Evolutionary conservation across 2,888 invertebrate genomes (phyloP).

Genomic region (Oscheius myriophilus): DNA sequence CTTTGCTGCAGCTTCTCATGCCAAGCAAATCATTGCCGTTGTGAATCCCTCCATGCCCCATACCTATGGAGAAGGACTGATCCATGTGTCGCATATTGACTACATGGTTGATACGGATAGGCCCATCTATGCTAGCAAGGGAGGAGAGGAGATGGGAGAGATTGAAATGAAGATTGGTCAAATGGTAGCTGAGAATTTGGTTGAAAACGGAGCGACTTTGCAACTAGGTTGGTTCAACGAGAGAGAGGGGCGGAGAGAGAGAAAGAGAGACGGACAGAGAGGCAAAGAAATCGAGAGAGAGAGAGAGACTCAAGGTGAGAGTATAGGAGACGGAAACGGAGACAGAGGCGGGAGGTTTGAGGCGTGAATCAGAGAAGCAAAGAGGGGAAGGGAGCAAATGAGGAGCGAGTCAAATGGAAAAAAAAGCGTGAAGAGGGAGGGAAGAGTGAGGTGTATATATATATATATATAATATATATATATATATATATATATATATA

Average conservation of each 20-base stretch:
- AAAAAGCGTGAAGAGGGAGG: no score
- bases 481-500: no score
- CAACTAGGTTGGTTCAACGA: slow-evolving; percentile 78
- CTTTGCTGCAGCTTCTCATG: slow-evolving; percentile 83
- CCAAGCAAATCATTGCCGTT: slow-evolving; percentile 82
- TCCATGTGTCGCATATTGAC: slow-evolving; percentile 91
- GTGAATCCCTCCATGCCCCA: slow-evolving; percentile 89
- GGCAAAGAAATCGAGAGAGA: no score
- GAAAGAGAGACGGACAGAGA: neutral
- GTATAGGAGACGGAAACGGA: no score
- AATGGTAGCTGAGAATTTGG: slow-evolving; percentile 87
- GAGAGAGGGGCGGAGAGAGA: no score
- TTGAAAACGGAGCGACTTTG: slow-evolving; percentile 89
- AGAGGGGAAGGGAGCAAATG: no score
- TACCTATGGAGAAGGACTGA: slow-evolving; percentile 90
- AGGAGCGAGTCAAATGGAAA: no score
- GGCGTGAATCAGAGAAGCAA: no score
- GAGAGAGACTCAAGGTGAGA: no score
- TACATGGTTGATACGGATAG: slow-evolving; percentile 77
- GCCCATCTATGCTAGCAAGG: slow-evolving; percentile 30
- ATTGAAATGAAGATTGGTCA: slow-evolving; percentile 31
- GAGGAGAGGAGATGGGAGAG: slow-evolving; percentile 2
- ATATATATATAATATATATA: no score
- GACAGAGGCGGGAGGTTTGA: no score
- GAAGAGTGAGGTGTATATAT: no score